These are phyloP conservation scores for Monopis laevigella DNA, from an alignment of 2,888 invertebrate species.

Conservation along the genomic window DNA sequence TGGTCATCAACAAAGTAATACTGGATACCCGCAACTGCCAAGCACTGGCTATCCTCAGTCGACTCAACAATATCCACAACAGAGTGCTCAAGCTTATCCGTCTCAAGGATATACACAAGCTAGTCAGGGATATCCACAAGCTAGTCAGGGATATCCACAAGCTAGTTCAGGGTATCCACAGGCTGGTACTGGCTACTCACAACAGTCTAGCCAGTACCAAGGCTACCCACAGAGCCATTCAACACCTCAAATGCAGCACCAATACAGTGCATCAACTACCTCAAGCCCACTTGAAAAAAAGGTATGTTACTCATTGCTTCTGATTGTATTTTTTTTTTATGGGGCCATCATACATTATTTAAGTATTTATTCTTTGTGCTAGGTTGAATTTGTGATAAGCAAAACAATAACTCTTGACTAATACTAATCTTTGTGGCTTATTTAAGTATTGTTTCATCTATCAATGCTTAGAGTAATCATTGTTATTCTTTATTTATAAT, in stretches of 20 bases:
- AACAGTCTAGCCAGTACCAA: constrained; percentile 29
- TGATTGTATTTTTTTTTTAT: too few relatives aligned
- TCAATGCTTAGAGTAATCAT: too few relatives aligned
- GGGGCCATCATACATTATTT: too few relatives aligned
- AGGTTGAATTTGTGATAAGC: constrained; percentile 38
- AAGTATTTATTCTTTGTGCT: background rate
- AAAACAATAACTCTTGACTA: too few relatives aligned
- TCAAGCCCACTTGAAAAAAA: constrained; percentile 3
- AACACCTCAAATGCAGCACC: constrained; percentile 30
- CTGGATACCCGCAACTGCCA: constrained; percentile 25
- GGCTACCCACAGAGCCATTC: constrained; percentile 33
- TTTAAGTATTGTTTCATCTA: too few relatives aligned
- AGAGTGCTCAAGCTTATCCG: constrained; percentile 27
- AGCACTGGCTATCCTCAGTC: constrained; percentile 20
- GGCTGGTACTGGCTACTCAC: constrained; percentile 20
- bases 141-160: constrained; percentile 25
- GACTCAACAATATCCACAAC: constrained; percentile 17
- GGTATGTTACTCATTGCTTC: background rate
- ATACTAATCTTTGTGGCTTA: too few relatives aligned
- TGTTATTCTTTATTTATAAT: too few relatives aligned
- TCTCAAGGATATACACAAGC: constrained; percentile 20
- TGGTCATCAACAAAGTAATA: constrained; percentile 24
- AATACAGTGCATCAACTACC: constrained; percentile 33
- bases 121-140: constrained; percentile 22
- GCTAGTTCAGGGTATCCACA: constrained; percentile 25